These are phyloP conservation scores for Phanerotoma sp. DNA, from an alignment of 2,888 invertebrate genomes.

Conservation along the genomic window DNA sequence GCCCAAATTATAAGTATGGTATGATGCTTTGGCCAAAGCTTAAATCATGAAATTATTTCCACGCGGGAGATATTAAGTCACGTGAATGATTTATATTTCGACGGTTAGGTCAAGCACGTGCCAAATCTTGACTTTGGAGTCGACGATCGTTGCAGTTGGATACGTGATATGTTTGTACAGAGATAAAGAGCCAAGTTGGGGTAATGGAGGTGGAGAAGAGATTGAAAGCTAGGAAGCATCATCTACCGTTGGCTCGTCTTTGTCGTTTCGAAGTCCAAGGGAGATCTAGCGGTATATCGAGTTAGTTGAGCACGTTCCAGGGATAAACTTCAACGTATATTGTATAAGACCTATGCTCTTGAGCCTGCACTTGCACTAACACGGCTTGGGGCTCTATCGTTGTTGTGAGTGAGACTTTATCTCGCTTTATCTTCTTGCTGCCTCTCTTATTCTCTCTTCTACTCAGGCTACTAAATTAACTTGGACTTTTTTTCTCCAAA, in stretches of 20 bases:
- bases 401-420: too few species aligned
- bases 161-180: conserved; percentile 22
- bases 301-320: conserved; percentile 47
- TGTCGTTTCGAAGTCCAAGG: conserved; percentile 8
- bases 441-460: not conserved
- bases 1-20: too few species aligned
- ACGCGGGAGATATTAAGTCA: too few species aligned
- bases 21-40: too few species aligned
- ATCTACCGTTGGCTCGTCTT: conserved; percentile 10
- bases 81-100: conserved; percentile 31
- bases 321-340: conserved; percentile 46
- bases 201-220: not conserved
- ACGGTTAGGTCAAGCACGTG: conserved; percentile 26
- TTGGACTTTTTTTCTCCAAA: not conserved
- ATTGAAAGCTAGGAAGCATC: conserved; percentile 1
- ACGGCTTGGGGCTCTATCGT: conserved; percentile 16
- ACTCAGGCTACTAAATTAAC: not conserved
- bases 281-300: conserved; percentile 33
- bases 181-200: not conserved
- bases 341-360: conserved; percentile 24
- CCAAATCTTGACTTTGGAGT: conserved; percentile 32
- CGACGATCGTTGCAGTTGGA: conserved; percentile 9
- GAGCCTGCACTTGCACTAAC: conserved; percentile 19
- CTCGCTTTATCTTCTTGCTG: too few species aligned
- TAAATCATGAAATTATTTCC: not conserved